Evolutionary conservation across 2,888 invertebrate genomes (phyloP).

Genomic region (Leptinotarsa haldemani): DNA sequence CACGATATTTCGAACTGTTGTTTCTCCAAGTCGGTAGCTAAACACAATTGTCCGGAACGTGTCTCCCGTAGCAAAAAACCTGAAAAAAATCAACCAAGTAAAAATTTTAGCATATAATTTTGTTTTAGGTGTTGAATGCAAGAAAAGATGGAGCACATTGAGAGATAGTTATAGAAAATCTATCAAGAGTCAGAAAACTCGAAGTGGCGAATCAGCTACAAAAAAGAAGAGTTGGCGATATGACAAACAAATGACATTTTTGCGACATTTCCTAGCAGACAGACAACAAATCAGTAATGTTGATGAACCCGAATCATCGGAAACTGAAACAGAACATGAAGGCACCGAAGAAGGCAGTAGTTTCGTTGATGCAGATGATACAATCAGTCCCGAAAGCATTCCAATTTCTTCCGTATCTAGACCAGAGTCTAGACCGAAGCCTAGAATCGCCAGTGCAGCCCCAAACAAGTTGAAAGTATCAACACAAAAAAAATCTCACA

Average conservation of each 20-base stretch:
- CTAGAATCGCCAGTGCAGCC: neutral
- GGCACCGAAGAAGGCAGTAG: no score
- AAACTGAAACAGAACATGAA: no score
- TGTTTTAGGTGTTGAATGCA: neutral
- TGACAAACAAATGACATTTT: no score
- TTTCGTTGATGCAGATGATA: neutral
- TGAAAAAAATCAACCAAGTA: neutral
- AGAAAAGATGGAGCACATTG: no score
- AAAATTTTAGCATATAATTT: neutral
- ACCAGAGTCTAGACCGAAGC: neutral
- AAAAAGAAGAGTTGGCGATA: no score
- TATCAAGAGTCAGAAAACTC: no score
- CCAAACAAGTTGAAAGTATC: constrained; percentile 7
- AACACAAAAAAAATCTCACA: constrained; percentile 15
- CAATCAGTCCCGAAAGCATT: neutral
- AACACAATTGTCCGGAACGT: constrained; percentile 15
- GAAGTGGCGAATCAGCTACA: no score
- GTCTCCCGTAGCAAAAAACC: constrained; percentile 12
- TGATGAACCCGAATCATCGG: no score
- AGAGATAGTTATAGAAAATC: neutral
- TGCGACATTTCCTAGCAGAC: no score
- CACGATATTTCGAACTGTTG: constrained; percentile 22
- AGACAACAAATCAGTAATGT: no score
- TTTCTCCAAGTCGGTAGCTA: constrained; percentile 21
- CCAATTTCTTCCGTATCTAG: neutral